These are phyloP conservation scores for Drosophila pegasa DNA, from an alignment of 2,888 invertebrate genomes.

Conservation along the genomic window DNA sequence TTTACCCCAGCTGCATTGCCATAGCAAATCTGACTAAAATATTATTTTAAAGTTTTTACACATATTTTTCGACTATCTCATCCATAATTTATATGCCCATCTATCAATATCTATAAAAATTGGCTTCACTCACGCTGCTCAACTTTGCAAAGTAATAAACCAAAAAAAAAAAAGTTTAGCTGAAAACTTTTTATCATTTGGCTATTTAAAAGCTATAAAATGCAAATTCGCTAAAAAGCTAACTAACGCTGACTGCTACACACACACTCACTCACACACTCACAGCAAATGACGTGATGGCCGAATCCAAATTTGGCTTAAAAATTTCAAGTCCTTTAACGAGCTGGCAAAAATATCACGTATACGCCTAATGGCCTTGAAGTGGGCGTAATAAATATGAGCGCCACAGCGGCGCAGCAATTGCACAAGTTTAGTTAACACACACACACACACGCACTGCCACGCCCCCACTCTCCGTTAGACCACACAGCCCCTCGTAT, in stretches of 20 bases:
- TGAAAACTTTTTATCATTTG: slow-evolving; percentile 1
- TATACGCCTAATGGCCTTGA: slow-evolving; percentile 71
- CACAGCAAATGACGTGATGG: not conserved
- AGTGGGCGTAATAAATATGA: slow-evolving; percentile 45
- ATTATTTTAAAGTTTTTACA: not conserved
- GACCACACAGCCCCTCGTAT: not conserved
- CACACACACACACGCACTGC: slow-evolving; percentile 28
- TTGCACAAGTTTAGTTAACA: slow-evolving; percentile 49
- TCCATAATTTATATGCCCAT: not conserved
- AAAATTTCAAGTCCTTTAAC: slow-evolving; percentile 16
- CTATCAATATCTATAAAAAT: not conserved
- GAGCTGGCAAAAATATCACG: slow-evolving; percentile 55
- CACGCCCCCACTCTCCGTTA: not conserved
- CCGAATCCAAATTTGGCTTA: slow-evolving; percentile 8
- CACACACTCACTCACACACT: not conserved
- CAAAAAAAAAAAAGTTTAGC: too few species aligned
- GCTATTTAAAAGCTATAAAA: slow-evolving; percentile 3
- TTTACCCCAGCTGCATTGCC: too few species aligned
- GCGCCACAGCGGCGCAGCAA: slow-evolving; percentile 40
- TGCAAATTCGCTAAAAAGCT: not conserved
- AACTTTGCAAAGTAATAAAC: not conserved
- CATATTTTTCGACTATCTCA: not conserved
- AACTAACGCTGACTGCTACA: not conserved
- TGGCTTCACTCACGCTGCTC: not conserved
- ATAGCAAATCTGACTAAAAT: not conserved